Evolutionary conservation across 2,888 invertebrate species (phyloP).

Genomic region (Tinea pellionella): DNA sequence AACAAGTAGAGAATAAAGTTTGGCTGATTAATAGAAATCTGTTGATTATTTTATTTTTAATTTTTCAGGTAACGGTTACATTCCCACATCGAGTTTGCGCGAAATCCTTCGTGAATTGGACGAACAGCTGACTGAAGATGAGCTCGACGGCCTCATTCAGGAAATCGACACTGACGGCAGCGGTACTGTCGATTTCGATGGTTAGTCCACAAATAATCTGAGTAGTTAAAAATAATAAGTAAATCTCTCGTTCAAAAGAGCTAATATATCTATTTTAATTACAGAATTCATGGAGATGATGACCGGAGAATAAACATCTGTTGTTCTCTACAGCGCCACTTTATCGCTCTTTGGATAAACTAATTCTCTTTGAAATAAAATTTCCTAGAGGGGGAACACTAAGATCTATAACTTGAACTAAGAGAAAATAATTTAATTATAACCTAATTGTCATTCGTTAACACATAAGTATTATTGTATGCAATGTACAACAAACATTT

Average conservation of each 20-base stretch:
- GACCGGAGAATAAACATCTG: conserved; percentile 84
- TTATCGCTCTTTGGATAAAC: conserved; percentile 12
- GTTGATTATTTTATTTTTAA: too few species aligned
- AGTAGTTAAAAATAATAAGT: not conserved
- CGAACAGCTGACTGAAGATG: conserved; percentile 93
- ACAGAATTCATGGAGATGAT: conserved; percentile 97
- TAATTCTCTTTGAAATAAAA: conserved; percentile 8
- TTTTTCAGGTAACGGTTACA: conserved; percentile 83
- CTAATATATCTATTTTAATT: not conserved
- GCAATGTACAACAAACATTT: conserved; percentile 62
- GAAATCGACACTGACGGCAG: conserved; percentile 99
- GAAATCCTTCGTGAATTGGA: conserved; percentile 96
- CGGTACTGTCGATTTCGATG: conserved; percentile 99
- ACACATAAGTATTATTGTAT: conserved; percentile 54
- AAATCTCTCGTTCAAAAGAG: not conserved
- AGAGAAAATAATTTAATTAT: conserved; percentile 18
- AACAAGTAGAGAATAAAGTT: not conserved
- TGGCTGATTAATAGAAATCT: too few species aligned
- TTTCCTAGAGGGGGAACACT: conserved; percentile 29
- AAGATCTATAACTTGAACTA: conserved; percentile 23
- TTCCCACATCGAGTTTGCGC: conserved; percentile 90
- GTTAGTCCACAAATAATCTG: conserved; percentile 58
- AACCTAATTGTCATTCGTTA: conserved; percentile 38
- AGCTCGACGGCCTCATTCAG: conserved; percentile 96
- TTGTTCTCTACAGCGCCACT: conserved; percentile 38